A percentile compares a stretch with the other conserved stretches of the same genome.
Conservation (phyloP, 2,113 vertebrate genomes). For the Cyphomyrus discorhynchus region DNA sequence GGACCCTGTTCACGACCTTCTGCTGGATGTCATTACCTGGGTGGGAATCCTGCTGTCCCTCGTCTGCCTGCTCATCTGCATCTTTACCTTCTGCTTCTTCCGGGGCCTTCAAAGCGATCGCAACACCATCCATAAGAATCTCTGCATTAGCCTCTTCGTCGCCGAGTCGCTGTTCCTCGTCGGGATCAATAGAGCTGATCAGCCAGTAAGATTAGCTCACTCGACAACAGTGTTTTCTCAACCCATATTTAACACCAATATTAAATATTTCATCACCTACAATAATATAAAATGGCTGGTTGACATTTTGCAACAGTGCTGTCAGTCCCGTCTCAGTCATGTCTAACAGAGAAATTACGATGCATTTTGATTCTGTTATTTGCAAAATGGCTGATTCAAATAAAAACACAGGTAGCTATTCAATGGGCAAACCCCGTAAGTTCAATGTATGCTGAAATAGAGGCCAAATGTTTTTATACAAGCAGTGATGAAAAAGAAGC, state of each 20-base stretch:
- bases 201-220: conserved; percentile 70
- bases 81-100: conserved; percentile 99
- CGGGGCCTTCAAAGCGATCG: conserved; percentile 94
- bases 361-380: background rate
- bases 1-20: conserved; percentile 83
- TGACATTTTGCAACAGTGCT: background rate
- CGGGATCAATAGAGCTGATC: conserved; percentile 92
- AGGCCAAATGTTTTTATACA: background rate
- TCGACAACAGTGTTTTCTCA: background rate
- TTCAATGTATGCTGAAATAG: background rate
- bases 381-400: background rate
- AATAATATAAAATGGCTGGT: background rate
- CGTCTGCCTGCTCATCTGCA: conserved; percentile 95
- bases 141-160: conserved; percentile 95
- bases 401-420: background rate
- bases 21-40: conserved; percentile 95
- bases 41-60: conserved; percentile 95
- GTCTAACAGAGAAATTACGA: background rate
- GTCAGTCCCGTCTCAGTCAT: background rate
- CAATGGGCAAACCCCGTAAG: background rate
- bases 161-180: conserved; percentile 94
- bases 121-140: conserved; percentile 98
- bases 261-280: background rate
- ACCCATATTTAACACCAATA: background rate
- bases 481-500: background rate